phyloP scores from a whole-genome alignment of 2,888 invertebrate species.

The Epicampocera succincta region DNA sequence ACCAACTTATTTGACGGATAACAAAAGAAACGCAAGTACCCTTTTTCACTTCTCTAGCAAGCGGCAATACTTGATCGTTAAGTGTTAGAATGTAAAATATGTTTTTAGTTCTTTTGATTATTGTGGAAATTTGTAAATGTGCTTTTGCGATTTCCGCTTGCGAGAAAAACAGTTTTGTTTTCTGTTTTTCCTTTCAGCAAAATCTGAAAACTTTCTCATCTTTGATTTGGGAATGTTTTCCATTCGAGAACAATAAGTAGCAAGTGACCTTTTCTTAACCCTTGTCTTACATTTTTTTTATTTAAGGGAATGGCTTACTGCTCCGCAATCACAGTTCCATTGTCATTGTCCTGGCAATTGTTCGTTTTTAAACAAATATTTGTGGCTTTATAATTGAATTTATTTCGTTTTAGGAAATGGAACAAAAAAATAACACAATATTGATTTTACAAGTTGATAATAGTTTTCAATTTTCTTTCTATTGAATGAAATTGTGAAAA shows the following conservation, averaged over 20 bases:
- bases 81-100: constrained; percentile 39
- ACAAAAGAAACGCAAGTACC: constrained; percentile 48
- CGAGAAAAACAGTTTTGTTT: no score
- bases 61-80: constrained; percentile 54
- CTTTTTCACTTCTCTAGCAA: constrained; percentile 17
- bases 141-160: constrained; percentile 33
- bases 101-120: neutral
- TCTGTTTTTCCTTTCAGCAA: neutral
- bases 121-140: neutral
- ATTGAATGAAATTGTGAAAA: constrained; percentile 11
- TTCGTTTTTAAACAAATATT: constrained; percentile 65
- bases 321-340: constrained; percentile 7
- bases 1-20: constrained; percentile 46
- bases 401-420: constrained; percentile 22
- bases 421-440: no score
- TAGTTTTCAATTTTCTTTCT: constrained; percentile 16
- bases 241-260: neutral
- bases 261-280: constrained; percentile 56
- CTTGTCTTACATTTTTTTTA: constrained; percentile 44
- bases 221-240: constrained; percentile 4
- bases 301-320: constrained; percentile 25
- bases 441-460: constrained; percentile 55
- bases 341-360: constrained; percentile 34
- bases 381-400: constrained; percentile 67
- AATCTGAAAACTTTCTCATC: constrained; percentile 45